A percentile compares a stretch with the other conserved stretches of the same genome.
Evolutionary conservation across 1,140 invertebrate species (phyloP).

Genomic region (Ceratina japonica): DNA sequence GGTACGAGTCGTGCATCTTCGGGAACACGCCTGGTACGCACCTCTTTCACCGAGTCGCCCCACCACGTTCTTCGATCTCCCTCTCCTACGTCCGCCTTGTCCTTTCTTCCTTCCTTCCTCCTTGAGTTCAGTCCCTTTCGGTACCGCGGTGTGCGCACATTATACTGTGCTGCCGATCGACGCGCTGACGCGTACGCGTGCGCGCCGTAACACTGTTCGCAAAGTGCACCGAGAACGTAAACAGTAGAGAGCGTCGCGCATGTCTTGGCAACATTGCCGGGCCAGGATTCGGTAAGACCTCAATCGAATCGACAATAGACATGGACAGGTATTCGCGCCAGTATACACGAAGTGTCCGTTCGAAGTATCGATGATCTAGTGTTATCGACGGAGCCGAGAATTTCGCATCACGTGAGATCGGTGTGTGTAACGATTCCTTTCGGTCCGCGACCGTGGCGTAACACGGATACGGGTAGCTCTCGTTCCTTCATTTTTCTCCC

Average conservation of each 20-base stretch:
- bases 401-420: slow-evolving; percentile 17
- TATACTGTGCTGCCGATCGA: neutral
- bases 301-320: neutral
- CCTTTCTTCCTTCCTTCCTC: slow-evolving; percentile 18
- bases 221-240: neutral
- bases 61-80: neutral
- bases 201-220: neutral
- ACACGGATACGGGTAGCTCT: neutral
- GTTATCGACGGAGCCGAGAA: slow-evolving; percentile 26
- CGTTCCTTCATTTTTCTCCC: neutral
- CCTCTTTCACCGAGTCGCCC: neutral
- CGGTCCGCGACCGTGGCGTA: no score
- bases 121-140: slow-evolving; percentile 2
- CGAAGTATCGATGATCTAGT: slow-evolving; percentile 8
- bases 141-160: slow-evolving; percentile 30
- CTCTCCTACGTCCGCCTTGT: neutral
- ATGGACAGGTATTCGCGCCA: neutral
- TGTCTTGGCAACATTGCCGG: neutral
- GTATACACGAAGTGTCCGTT: neutral
- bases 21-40: neutral
- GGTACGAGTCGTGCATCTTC: neutral
- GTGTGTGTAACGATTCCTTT: neutral
- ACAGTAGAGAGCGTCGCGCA: neutral
- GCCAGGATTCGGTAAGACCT: neutral
- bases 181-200: neutral